phyloP scores from a whole-genome alignment of 2,797 vertebrate genomes.

The Enteromius treurensis region DNA sequence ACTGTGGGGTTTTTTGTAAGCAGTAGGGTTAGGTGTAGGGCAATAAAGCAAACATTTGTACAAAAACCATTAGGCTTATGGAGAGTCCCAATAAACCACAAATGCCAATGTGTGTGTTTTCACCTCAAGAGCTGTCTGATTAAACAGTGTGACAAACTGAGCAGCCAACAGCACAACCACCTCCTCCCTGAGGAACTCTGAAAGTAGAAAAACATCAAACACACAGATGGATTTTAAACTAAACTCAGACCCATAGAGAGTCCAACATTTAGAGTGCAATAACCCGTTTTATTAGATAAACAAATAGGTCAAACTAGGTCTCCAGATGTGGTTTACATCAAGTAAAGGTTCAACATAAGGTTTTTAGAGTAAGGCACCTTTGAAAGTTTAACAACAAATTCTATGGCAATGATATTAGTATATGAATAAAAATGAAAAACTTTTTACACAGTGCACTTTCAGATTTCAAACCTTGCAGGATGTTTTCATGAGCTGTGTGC shows the following conservation, averaged over 20 bases:
- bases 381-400: not conserved
- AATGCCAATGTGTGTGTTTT: not conserved
- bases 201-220: not conserved
- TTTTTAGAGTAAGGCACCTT: not conserved
- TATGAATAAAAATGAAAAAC: not conserved
- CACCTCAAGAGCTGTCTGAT: constrained; percentile 87
- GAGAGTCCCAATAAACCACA: too few species aligned
- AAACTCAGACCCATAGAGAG: not conserved
- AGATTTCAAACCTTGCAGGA: too few species aligned
- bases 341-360: not conserved
- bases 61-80: too few species aligned
- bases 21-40: too few species aligned
- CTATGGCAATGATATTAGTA: not conserved
- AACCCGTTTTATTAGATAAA: not conserved
- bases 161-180: constrained; percentile 83
- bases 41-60: too few species aligned
- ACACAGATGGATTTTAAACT: not conserved
- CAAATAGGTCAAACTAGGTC: not conserved
- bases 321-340: not conserved
- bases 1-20: too few species aligned
- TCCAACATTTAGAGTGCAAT: not conserved
- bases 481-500: too few species aligned
- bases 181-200: constrained; percentile 84
- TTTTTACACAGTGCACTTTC: too few species aligned
- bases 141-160: constrained; percentile 87